A percentile compares a stretch with the other conserved stretches of the same genome.
phyloP scores from a whole-genome alignment of 2,888 invertebrate species.

The Eupelmus urozonus region DNA sequence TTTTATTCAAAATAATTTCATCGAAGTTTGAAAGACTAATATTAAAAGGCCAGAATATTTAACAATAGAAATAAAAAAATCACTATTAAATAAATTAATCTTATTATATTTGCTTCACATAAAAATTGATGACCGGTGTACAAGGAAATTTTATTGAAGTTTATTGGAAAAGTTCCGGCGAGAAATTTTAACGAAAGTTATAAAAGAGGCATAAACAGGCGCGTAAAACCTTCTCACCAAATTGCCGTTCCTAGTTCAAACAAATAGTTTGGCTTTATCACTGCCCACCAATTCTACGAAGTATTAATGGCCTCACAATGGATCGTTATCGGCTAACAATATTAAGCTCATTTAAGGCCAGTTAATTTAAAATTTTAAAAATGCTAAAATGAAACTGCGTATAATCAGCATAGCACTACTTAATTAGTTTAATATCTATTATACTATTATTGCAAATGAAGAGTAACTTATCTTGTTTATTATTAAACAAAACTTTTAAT shows the following conservation, averaged over 20 bases:
- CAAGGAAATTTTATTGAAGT: neutral
- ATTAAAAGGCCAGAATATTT: no score
- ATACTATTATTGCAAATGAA: no score
- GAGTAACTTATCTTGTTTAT: no score
- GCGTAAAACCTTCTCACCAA: neutral
- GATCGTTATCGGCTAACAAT: neutral
- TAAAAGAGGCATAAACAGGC: conserved; percentile 17
- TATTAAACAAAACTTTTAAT: no score
- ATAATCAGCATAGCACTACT: no score
- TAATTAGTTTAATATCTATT: no score
- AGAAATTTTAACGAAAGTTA: conserved; percentile 8
- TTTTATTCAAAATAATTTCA: no score
- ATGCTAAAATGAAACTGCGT: no score
- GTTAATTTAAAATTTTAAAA: no score
- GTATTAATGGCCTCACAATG: neutral
- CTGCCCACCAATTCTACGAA: neutral
- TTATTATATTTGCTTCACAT: neutral
- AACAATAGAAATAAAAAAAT: no score
- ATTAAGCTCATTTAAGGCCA: neutral
- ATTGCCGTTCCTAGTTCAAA: neutral
- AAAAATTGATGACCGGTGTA: conserved; percentile 12
- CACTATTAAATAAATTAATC: neutral
- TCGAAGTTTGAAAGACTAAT: no score
- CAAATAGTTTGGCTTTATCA: conserved; percentile 15
- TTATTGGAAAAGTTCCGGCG: neutral